Evolutionary conservation across 2,888 invertebrate species (phyloP).

Genomic region (Tetropium fuscum): DNA sequence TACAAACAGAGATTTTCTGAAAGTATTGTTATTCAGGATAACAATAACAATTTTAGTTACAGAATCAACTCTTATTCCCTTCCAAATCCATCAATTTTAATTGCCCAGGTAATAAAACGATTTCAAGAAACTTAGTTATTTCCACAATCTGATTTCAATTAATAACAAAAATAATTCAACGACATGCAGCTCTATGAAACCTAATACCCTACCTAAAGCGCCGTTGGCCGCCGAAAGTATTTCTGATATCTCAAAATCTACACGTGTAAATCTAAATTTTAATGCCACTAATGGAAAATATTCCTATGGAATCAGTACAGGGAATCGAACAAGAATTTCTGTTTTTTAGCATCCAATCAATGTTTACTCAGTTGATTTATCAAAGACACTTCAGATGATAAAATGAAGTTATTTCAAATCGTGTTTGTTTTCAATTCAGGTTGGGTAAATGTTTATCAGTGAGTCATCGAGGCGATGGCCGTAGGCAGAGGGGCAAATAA

Average conservation of each 20-base stretch:
- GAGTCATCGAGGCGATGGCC: too few species aligned
- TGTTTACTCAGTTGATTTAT: conserved; percentile 27
- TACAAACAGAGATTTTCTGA: too few species aligned
- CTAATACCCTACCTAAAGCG: not conserved
- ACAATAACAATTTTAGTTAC: too few species aligned
- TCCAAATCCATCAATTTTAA: too few species aligned
- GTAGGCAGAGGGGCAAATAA: too few species aligned
- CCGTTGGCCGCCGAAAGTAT: not conserved
- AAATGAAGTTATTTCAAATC: conserved; percentile 21
- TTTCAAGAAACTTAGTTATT: too few species aligned
- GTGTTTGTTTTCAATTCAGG: conserved; percentile 28
- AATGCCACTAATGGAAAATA: conserved; percentile 1
- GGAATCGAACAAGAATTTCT: conserved; percentile 8
- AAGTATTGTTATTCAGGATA: too few species aligned
- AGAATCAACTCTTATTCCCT: too few species aligned
- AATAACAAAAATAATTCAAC: too few species aligned
- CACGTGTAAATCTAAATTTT: conserved; percentile 6
- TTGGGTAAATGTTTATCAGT: conserved; percentile 26
- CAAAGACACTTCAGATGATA: conserved; percentile 22
- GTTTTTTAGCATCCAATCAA: conserved; percentile 18
- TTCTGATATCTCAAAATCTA: conserved; percentile 4
- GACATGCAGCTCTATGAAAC: conserved; percentile 4
- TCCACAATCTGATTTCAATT: too few species aligned
- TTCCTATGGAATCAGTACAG: not conserved
- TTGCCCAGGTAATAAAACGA: too few species aligned